Base-by-base conservation (phyloP, 2,113 vertebrate species). In the pig (Sus scrofa) region DNA sequence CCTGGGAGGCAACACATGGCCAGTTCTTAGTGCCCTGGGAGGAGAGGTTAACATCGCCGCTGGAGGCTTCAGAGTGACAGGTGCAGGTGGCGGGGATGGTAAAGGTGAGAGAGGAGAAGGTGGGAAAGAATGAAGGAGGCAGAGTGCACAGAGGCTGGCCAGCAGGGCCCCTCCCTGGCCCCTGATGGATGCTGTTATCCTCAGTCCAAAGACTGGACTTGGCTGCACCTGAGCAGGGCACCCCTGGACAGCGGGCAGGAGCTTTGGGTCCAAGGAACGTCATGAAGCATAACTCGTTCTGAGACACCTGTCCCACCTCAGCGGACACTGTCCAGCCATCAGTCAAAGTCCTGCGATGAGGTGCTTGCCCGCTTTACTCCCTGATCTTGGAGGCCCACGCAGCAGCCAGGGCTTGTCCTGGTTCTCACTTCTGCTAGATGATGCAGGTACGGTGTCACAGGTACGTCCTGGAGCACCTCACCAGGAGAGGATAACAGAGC, bases 211-310 rank as follows among this genome's bases (percentile, higher is more conserved):
- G 39, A 11, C 19, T 22, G 16, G 11, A 5, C 20, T 50, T 22
- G 5, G 30, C 1, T 4, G 27, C 81, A 22, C 14, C 7, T 22
- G 32, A 32, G 30, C 27, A 1, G 0, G 10, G 12, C 1, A 3
- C 15, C 18, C 27, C 79, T 1, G 6, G 71, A n/a, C 44, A 20
- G 79, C 20, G 6, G 50, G 27, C n/a, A 12, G 7, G 18, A 3
- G 13, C 32, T 18, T 6, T 2, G 0, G 22, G 26, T 16, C 44
- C n/a, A 4, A 44, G 1, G 5, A 16, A n/a, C 16, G 4, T 16
- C 2, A 0, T 39, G 68, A 85, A 58, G 0, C 14, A 24, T 12
- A 27, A 37, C 1, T 0, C 9, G 19, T 7, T 30, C 52, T 0
- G 12, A n/a, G 37, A 37, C 34, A 13, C 56, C 37, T 63, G 54